Percentiles rank a stretch among this genome's conserved stretches.
Conservation (phyloP, 2,113 vertebrate genomes). For the Atractosteus spatula region DNA sequence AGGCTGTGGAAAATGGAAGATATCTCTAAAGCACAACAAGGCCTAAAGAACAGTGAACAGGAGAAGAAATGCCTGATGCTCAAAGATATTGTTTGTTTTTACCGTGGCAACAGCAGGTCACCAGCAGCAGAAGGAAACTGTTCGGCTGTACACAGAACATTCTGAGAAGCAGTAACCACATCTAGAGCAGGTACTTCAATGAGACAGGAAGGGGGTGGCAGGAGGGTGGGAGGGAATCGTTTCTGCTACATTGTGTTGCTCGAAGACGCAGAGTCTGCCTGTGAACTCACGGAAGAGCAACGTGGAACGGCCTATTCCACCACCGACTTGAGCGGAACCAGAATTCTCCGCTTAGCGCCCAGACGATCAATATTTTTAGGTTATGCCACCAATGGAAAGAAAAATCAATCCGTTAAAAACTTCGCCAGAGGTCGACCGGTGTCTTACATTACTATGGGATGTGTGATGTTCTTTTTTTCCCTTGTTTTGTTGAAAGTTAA, state of each 20-base stretch:
- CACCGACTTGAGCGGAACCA: background rate
- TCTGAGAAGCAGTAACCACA: slow-evolving; percentile 28
- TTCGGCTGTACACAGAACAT: slow-evolving; percentile 10
- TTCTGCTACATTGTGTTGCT: background rate
- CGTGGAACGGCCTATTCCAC: background rate
- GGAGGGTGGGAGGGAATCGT: background rate
- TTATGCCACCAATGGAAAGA: slow-evolving; percentile 3
- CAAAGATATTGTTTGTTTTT: background rate
- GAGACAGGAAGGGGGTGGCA: slow-evolving; percentile 16
- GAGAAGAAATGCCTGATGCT: background rate
- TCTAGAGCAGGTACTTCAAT: slow-evolving; percentile 9
- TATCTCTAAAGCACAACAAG: too few species aligned
- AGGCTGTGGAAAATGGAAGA: too few species aligned
- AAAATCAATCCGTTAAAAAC: slow-evolving; percentile 8
- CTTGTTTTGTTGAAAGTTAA: background rate
- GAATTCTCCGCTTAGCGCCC: slow-evolving; percentile 14
- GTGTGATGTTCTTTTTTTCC: background rate
- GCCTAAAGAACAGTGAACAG: background rate
- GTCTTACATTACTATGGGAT: background rate
- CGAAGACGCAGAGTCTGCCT: background rate
- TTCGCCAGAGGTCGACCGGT: background rate
- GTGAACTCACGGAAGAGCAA: slow-evolving; percentile 22
- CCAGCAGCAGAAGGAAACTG: slow-evolving; percentile 13
- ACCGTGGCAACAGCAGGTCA: background rate
- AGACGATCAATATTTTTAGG: slow-evolving; percentile 5